phyloP scores from a whole-genome alignment of 2,113 vertebrate genomes.

The Naja naja region DNA sequence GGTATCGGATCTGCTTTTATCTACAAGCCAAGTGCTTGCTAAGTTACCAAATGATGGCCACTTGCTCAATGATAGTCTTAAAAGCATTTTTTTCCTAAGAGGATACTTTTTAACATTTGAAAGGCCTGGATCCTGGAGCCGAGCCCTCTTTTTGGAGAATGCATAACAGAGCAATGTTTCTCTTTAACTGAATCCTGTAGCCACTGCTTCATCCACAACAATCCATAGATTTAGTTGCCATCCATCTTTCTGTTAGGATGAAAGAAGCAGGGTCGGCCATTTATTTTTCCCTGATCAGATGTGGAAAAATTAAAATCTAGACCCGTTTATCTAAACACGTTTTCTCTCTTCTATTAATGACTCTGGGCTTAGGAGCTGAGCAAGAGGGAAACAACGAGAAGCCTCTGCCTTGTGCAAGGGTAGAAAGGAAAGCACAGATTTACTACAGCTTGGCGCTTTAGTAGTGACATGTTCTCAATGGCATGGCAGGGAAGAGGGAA shows the following conservation, averaged over 20 bases:
- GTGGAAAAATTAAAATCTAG: background rate
- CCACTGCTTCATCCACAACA: background rate
- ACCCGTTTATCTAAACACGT: background rate
- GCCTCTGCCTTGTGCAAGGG: background rate
- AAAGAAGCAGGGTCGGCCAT: too few species aligned
- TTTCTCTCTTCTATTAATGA: background rate
- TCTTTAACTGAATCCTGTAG: too few species aligned
- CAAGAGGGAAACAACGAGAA: background rate
- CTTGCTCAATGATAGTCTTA: background rate
- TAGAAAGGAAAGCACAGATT: background rate
- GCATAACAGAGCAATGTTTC: background rate
- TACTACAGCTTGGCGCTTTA: background rate
- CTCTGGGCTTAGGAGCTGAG: background rate
- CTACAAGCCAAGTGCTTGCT: background rate
- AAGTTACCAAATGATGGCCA: background rate
- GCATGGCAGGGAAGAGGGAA: background rate
- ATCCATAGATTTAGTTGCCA: background rate
- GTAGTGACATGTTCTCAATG: background rate
- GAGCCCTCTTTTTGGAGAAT: background rate
- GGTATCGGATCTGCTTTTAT: background rate
- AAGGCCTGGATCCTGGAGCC: background rate
- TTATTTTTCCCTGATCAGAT: background rate
- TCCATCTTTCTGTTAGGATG: background rate
- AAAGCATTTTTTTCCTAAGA: background rate
- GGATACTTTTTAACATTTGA: background rate